Evolutionary conservation across 2,113 vertebrate genomes (phyloP).

Genomic region (Lates calcarifer): DNA sequence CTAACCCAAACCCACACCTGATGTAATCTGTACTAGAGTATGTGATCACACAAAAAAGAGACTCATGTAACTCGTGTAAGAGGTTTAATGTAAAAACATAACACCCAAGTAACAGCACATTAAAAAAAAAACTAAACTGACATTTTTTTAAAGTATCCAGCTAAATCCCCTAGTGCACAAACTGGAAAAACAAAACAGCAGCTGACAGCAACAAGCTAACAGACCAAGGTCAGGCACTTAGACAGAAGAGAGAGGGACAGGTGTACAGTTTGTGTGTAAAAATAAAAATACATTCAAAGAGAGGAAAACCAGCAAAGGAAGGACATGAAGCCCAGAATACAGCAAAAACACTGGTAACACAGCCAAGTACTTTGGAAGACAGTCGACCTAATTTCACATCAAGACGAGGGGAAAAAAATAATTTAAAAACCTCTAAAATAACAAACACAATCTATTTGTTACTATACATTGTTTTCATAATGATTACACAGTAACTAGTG

Average conservation of each 20-base stretch:
- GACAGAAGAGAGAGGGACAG: constrained; percentile 34
- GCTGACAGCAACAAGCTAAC: constrained; percentile 30
- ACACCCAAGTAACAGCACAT: constrained; percentile 60
- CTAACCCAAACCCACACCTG: too few species aligned
- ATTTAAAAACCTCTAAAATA: constrained; percentile 64
- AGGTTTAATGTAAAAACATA: constrained; percentile 83
- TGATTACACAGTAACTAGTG: constrained; percentile 47
- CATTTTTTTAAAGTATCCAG: constrained; percentile 42
- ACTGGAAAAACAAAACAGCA: constrained; percentile 29
- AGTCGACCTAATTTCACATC: constrained; percentile 14
- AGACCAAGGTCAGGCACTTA: constrained; percentile 78
- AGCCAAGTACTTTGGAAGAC: constrained; percentile 60
- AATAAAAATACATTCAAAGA: constrained; percentile 48
- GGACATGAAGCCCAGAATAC: neutral
- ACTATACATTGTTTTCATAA: constrained; percentile 23
- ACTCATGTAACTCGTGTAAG: constrained; percentile 29
- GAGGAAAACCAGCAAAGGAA: constrained; percentile 18
- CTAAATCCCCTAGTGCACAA: constrained; percentile 46
- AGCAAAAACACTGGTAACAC: constrained; percentile 18
- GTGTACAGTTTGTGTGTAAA: neutral
- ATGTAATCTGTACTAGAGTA: too few species aligned
- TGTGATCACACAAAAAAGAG: neutral
- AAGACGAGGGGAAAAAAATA: constrained; percentile 4
- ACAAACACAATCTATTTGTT: constrained; percentile 25
- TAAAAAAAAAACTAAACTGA: constrained; percentile 40